phyloP scores from a whole-genome alignment of 2,113 vertebrate genomes.

The Boulengeromyrus knoepffleri region DNA sequence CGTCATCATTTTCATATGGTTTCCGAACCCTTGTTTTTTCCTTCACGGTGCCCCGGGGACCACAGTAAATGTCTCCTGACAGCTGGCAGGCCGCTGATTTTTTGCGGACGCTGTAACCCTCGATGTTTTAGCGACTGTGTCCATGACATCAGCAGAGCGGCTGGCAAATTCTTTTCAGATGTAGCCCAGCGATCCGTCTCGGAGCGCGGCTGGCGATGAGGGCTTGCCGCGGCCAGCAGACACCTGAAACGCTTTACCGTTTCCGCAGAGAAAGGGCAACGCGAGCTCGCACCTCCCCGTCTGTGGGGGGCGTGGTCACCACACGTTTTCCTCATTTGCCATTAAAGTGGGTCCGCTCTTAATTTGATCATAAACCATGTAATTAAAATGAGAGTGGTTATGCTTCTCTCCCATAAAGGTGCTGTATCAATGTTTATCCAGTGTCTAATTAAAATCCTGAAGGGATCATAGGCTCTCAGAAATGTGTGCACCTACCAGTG shows the following conservation, averaged over 20 bases:
- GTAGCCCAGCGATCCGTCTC: constrained; percentile 38
- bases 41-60: constrained; percentile 22
- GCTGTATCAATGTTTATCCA: constrained; percentile 50
- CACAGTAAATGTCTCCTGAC: constrained; percentile 49
- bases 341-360: not conserved
- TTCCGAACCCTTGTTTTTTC: constrained; percentile 57
- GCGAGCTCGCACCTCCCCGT: constrained; percentile 24
- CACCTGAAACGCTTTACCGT: constrained; percentile 52
- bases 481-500: not conserved
- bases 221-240: constrained; percentile 42
- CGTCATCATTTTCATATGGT: constrained; percentile 48
- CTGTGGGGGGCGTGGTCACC: not conserved
- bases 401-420: constrained; percentile 42
- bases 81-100: constrained; percentile 45
- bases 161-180: constrained; percentile 59
- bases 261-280: constrained; percentile 35
- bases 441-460: constrained; percentile 51
- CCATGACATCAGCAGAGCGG: constrained; percentile 45
- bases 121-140: constrained; percentile 55
- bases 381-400: constrained; percentile 53
- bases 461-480: constrained; percentile 25
- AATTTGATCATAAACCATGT: constrained; percentile 44
- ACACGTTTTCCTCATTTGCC: not conserved
- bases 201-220: constrained; percentile 37
- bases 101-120: constrained; percentile 43